These are phyloP conservation scores for Agonum fuliginosum DNA, from an alignment of 2,888 invertebrate genomes.

Conservation along the genomic window DNA sequence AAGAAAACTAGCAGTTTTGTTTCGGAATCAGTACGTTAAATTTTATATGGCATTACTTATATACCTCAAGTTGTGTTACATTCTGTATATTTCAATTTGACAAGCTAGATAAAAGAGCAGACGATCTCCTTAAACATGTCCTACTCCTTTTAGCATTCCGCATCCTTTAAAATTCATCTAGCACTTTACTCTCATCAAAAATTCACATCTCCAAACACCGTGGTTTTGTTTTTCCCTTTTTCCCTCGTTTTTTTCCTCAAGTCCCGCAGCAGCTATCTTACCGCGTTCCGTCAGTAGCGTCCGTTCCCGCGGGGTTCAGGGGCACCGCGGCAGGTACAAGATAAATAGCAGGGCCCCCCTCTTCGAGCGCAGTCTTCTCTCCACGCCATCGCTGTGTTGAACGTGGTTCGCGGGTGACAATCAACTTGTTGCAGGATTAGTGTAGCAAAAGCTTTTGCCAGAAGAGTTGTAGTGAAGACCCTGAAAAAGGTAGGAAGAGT, in stretches of 20 bases:
- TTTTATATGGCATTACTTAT: no score
- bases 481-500: neutral
- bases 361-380: constrained; percentile 23
- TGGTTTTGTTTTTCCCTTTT: neutral
- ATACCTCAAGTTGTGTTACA: no score
- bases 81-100: no score
- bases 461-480: neutral
- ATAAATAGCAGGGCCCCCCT: constrained; percentile 37
- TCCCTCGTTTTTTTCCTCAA: neutral
- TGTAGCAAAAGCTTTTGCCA: neutral
- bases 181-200: neutral
- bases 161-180: neutral
- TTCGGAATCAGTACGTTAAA: no score
- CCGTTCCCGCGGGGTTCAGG: neutral
- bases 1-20: no score
- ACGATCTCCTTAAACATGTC: no score
- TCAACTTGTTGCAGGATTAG: constrained; percentile 27
- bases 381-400: constrained; percentile 7
- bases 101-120: no score
- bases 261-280: neutral
- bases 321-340: neutral
- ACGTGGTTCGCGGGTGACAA: constrained; percentile 11
- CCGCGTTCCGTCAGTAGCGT: neutral
- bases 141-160: no score
- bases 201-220: neutral